Base-by-base conservation (phyloP, 2,888 invertebrate genomes). In the Drosophila pegasa region DNA sequence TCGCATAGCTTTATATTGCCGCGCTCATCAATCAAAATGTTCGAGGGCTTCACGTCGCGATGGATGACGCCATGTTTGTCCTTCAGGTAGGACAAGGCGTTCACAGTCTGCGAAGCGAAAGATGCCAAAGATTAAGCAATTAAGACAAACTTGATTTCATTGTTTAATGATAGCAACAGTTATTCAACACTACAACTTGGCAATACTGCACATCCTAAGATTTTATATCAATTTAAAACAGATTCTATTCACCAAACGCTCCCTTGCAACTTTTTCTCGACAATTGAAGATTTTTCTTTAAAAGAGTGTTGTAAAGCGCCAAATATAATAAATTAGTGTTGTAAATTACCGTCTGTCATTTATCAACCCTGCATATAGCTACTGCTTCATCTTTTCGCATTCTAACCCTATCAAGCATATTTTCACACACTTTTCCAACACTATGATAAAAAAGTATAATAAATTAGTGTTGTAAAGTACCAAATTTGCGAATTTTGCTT, bases 1-100 rank as follows among this genome's bases (percentile, higher is more conserved):
- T 99, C 99, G 93, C 99, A 99, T 35, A 99, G 94, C 93, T 99
- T 99, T 9, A 99, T 97, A 88, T 97, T 97, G 20, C 99, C 99
- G 90, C 95, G 95, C 92, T 97, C 96, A 93, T 99, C 99, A 80
- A 99, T 94, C 75, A 99, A 94, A 84, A 99, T 99, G 93, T 99
- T 99, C 87, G 99, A 99, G 50, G 99, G 99, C 92, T 99, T 99
- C 57, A 99, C 98, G 93, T 99, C 99, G 92, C 99, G 95, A 93
- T 99, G 99, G 91, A 99, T 99, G 66, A 99, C 98, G 69, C 97
- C 98, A 91, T 99, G 99, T 75, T 95, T 95, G 92, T 98, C 98
- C 93, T 99, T 99, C 87, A 99, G 94, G 94, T 99, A 99, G 89
- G 99, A 96, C 78, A 99, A 94, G 14, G 99, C 99, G 92, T 97